phyloP scores from a whole-genome alignment of 2,113 vertebrate genomes.

The Oriolus oriolus region DNA sequence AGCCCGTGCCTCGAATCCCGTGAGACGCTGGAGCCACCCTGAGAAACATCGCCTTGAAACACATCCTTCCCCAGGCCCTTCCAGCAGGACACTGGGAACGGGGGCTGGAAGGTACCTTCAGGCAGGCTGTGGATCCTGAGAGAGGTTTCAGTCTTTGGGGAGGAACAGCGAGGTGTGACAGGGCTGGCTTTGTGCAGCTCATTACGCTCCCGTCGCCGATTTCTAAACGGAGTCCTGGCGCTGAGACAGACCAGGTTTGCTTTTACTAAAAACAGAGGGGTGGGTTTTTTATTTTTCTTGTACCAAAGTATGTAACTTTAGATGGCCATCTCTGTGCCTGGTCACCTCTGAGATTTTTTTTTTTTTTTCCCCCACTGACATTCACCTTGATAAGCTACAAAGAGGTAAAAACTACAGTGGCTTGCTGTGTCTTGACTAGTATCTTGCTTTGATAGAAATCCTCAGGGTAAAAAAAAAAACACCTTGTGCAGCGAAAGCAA shows the following conservation, averaged over 20 bases:
- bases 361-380: not conserved
- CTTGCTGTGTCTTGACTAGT: not conserved
- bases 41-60: not conserved
- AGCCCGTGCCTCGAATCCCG: fast-evolving
- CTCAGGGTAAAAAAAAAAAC: slow-evolving; percentile 10
- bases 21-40: not conserved
- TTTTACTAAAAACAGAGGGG: slow-evolving; percentile 36
- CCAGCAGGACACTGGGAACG: not conserved
- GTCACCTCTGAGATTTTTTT: not conserved
- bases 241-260: slow-evolving; percentile 12
- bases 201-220: not conserved
- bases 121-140: not conserved
- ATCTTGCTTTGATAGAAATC: slow-evolving; percentile 30
- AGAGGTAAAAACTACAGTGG: not conserved
- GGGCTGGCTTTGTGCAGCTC: not conserved
- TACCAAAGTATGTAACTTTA: not conserved
- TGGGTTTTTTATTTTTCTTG: slow-evolving; percentile 5
- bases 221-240: not conserved
- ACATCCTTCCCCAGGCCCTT: not conserved
- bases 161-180: not conserved
- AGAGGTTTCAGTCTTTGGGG: not conserved
- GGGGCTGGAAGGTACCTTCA: not conserved
- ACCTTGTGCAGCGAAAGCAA: not conserved
- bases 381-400: slow-evolving; percentile 34
- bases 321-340: slow-evolving; percentile 1